Conservation (phyloP, 2,113 vertebrate species). For the Planiliza haematocheilus region DNA sequence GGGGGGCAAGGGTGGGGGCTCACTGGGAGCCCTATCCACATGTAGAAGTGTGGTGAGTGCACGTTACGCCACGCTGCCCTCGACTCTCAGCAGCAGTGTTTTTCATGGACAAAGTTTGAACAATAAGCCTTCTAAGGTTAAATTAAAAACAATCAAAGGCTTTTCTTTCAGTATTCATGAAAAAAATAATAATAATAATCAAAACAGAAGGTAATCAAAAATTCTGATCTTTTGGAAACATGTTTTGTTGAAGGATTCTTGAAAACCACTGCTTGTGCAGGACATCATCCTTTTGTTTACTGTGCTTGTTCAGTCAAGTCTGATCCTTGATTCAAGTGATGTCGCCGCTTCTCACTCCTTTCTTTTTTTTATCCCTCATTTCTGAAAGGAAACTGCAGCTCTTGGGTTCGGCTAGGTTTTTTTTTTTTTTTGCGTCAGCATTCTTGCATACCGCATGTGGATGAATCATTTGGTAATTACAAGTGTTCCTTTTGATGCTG, state of each 20-base stretch:
- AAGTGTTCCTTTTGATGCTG: not conserved
- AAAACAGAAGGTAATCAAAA: not conserved
- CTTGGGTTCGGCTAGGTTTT: conserved; percentile 1
- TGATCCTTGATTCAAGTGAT: conserved; percentile 24
- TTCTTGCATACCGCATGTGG: not conserved
- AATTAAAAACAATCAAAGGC: conserved; percentile 23
- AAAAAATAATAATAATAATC: not conserved
- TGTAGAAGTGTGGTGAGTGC: conserved; percentile 83
- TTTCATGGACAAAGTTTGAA: conserved; percentile 57
- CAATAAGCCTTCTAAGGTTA: conserved; percentile 7
- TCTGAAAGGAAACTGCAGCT: conserved; percentile 73
- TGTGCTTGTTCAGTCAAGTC: conserved; percentile 1
- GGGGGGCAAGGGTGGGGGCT: conserved; percentile 46
- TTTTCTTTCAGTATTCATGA: conserved; percentile 16
- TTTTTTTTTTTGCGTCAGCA: not conserved
- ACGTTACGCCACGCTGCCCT: conserved; percentile 45
- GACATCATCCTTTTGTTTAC: conserved; percentile 20
- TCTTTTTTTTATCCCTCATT: conserved; percentile 30
- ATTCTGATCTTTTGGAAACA: conserved; percentile 9
- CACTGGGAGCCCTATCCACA: conserved; percentile 57
- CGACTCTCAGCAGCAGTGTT: conserved; percentile 58
- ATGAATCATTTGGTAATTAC: not conserved
- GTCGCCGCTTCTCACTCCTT: not conserved
- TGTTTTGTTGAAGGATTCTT: conserved; percentile 11
- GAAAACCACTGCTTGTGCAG: conserved; percentile 65